Evolutionary conservation across 92 coral and sea anemone species (phyloP).

Genomic region (Palythoa grandiflora): DNA sequence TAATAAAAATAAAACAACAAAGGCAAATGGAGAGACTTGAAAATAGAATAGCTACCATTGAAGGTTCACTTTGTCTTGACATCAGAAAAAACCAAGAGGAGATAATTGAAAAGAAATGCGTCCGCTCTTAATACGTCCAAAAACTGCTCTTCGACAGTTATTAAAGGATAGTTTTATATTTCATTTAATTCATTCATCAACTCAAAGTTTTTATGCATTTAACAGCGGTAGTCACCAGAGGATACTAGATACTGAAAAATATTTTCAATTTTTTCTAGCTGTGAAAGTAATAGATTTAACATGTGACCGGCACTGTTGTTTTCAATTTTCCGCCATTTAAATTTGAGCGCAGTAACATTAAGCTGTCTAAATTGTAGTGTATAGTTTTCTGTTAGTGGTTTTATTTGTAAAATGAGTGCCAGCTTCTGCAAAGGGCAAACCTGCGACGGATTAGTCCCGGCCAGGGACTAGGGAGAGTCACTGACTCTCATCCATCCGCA

Average conservation of each 20-base stretch:
- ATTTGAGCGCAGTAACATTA: too few relatives aligned
- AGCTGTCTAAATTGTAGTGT: too few relatives aligned
- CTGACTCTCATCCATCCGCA: too few relatives aligned
- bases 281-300: background rate
- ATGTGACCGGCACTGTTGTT: too few relatives aligned
- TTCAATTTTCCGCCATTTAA: too few relatives aligned
- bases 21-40: constrained; percentile 2
- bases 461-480: too few relatives aligned
- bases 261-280: background rate
- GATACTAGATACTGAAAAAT: background rate
- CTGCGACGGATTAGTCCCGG: too few relatives aligned
- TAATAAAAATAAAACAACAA: background rate
- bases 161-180: background rate
- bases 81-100: background rate
- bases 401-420: too few relatives aligned
- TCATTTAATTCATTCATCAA: background rate
- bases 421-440: too few relatives aligned
- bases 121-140: background rate
- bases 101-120: background rate
- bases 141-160: background rate
- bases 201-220: background rate
- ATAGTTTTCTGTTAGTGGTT: too few relatives aligned
- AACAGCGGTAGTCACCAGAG: background rate
- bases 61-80: background rate
- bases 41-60: background rate